Percentiles rank a stretch among this genome's conserved stretches.
Conservation (phyloP, 2,113 vertebrate genomes). For the Propithecus coquereli region DNA sequence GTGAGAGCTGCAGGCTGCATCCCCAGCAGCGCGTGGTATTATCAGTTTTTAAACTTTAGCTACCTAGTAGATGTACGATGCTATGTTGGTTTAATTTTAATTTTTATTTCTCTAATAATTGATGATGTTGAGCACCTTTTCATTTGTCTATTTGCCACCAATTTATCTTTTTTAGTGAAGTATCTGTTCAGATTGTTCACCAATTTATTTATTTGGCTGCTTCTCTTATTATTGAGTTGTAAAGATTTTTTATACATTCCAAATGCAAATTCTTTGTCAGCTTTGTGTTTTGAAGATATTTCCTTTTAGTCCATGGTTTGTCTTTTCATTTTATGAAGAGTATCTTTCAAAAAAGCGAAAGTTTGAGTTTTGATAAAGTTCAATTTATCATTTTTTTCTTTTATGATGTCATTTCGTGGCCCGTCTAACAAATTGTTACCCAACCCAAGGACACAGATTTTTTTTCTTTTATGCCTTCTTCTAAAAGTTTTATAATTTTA, state of each 20-base stretch:
- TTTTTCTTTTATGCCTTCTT: conserved; percentile 16
- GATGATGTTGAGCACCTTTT: background rate
- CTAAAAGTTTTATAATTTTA: conserved; percentile 16
- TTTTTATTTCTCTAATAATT: background rate
- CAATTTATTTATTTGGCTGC: background rate
- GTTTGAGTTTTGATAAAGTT: conserved; percentile 5
- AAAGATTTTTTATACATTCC: background rate
- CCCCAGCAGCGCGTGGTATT: background rate
- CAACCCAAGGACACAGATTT: background rate
- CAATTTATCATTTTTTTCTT: background rate
- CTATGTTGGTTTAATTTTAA: background rate
- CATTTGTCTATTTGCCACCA: background rate
- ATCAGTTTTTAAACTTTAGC: background rate
- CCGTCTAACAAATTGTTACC: background rate
- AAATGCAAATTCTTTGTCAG: background rate
- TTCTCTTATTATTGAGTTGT: background rate
- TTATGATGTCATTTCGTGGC: background rate
- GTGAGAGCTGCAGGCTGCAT: background rate
- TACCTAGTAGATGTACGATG: background rate
- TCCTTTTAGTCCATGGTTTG: background rate
- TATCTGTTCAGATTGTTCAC: background rate
- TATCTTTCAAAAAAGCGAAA: background rate
- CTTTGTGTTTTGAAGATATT: background rate
- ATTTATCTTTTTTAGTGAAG: background rate
- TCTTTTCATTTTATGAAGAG: background rate